Base-by-base conservation (phyloP, 2,113 vertebrate genomes). In the Vidua chalybeata region DNA sequence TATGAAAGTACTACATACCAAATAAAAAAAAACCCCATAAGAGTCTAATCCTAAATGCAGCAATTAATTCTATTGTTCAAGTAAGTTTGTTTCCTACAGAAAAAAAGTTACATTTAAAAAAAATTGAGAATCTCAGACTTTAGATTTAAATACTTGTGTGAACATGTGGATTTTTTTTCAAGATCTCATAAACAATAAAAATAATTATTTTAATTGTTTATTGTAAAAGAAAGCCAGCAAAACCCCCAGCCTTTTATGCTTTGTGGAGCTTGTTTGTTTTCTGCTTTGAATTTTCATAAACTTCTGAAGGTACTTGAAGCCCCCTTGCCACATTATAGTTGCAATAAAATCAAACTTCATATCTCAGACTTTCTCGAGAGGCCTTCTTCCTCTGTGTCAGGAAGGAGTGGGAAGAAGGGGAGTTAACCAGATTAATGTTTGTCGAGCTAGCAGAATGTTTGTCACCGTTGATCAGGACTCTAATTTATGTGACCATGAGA, bases 401-500 rank as follows among this genome's bases (percentile, higher is more conserved):
- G 93, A 94, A 95, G 76, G 85, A 94, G 88, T 95, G 88, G 96
- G 85, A 96, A 97, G 94, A 92, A 90, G 45, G 43, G 93, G 96
- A 95, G 93, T 93, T 94, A 92, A 90, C 90, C 69, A 94, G 90
- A 93, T 94, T 95, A 81, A 92, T 96, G 93, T 94, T 90, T 86
- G 75, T 94, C 13, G 31, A 93, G 90, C 94, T 91, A 94, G 94
- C 87, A 96, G 93, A 95, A 91, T 58, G 68, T 84, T 95, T 94
- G 95, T 96, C 94, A 81, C 90, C 37, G 0, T 93, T 89, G 90
- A 84, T 94, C 68, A 56, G 79, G 82, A 84, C 83, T 94, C 51
- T 94, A 94, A 96, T 96, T 97, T 91, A 96, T 97, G 89, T 87
- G 77, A 94, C 95, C 92, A 88, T n/a, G 72, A 90, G 93, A 94